Evolutionary conservation across 2,888 invertebrate species (phyloP), one percentile per base, ranked within the genome.

Genomic region (Tetheella fluctuosa): DNA sequence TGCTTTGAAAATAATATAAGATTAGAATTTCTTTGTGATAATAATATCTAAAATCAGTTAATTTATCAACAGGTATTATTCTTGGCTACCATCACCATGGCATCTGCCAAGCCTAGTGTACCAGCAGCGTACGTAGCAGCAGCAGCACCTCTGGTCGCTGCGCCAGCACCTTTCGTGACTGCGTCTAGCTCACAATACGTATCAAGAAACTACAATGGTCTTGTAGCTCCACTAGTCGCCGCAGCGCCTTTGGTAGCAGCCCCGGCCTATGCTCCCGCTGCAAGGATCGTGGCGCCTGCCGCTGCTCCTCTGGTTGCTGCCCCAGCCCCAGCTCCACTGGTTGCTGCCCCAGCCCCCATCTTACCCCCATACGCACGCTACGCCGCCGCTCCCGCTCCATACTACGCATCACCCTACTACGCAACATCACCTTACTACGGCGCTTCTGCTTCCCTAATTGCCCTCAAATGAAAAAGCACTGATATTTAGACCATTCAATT

Each of bases 181-280:
- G 94, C 95, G 0, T 93, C 94, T 73, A 95, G 95, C 84, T 94
- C 94, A 13, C 95, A 95, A 81, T 94, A 95, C 62, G 83, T 95
- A 71, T 91, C 95, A 23, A 92, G 95, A 68, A 95, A 95, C 79
- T 94, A 94, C 86, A 95, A 95, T 71, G 86, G 87, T 2, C 56
- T 83, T 25, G 76, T 81, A 0, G 94, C 94, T 6, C 91, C 91
- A 13, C 67, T 88, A 28, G 82, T 89, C 0, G 93, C 93, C 10
- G 87, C 94, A 0, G 86, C 91, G 65, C 88, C 92, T 13, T 82
- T 90, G 68, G 85, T 62, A 62, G 84, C 78, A 15, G 80, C 85
- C 13, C 78, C 85, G 5, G 81, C 84, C 56, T 67, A 71, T 20
- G 74, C 80, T 1, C 70, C 75, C 10, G 73, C 75, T 12, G 75